Conservation (phyloP, 2,797 vertebrate species). For the Catharus ustulatus region DNA sequence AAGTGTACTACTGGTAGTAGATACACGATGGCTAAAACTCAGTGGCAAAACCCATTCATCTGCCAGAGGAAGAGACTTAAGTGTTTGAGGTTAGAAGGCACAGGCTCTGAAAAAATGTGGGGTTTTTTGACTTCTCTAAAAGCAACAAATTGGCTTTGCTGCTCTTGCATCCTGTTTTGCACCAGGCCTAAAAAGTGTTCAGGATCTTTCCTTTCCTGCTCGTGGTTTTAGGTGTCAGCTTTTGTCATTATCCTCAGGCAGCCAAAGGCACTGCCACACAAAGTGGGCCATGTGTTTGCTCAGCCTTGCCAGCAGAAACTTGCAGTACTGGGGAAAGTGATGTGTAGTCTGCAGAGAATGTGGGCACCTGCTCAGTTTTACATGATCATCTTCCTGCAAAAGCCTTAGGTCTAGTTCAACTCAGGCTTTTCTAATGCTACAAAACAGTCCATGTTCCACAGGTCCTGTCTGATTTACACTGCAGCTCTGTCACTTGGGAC, state of each 20-base stretch:
- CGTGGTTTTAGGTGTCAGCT: background rate
- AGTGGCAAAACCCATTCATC: background rate
- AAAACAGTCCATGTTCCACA: background rate
- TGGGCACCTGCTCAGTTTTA: background rate
- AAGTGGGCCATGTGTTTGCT: background rate
- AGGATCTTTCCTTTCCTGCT: background rate
- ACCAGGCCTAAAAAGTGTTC: background rate
- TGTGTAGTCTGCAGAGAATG: background rate
- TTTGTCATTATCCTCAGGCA: background rate
- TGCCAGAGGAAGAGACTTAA: background rate
- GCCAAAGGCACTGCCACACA: background rate
- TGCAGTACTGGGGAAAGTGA: background rate
- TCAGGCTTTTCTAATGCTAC: background rate
- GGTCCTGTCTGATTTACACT: background rate
- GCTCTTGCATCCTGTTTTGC: background rate
- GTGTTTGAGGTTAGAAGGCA: background rate
- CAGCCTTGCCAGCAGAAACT: background rate
- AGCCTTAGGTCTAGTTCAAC: background rate
- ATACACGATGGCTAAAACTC: accelerated
- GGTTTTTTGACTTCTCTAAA: background rate
- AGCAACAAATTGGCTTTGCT: background rate
- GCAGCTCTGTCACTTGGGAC: background rate
- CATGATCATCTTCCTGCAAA: background rate
- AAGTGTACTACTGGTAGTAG: background rate
- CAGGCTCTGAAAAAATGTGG: accelerated